Conservation (phyloP, 37 sponge, comb jelly and placozoan genomes). For the Chondrilla cf. caribensis region DNA sequence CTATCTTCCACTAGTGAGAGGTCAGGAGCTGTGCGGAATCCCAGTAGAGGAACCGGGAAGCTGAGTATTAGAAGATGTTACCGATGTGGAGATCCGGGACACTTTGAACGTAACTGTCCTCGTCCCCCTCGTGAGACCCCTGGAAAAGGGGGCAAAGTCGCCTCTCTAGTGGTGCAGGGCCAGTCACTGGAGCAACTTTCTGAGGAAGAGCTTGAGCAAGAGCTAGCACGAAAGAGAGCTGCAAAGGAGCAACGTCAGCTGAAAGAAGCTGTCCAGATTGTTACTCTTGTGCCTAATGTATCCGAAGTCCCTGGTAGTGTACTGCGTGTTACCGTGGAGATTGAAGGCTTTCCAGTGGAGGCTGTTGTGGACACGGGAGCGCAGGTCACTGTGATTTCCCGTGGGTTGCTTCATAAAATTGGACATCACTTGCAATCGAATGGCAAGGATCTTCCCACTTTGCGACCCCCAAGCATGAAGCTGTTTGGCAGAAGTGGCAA, state of each 20-base stretch:
- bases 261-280: not conserved
- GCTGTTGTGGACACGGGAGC: conserved; percentile 25
- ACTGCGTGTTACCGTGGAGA: not conserved
- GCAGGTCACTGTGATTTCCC: conserved; percentile 11
- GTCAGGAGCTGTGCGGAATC: too few relatives aligned
- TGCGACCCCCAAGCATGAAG: conserved; percentile 1
- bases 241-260: not conserved
- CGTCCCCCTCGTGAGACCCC: not conserved
- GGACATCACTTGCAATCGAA: not conserved
- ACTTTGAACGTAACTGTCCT: conserved; percentile 17
- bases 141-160: not conserved
- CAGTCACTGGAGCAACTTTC: not conserved
- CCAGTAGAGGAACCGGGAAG: not conserved
- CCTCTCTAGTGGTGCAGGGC: not conserved
- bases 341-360: conserved; percentile 26
- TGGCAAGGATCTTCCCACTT: not conserved
- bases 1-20: not conserved
- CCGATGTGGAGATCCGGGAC: not conserved
- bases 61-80: not conserved
- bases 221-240: not conserved
- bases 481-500: conserved; percentile 5
- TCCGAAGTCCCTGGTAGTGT: not conserved
- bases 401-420: not conserved
- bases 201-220: not conserved
- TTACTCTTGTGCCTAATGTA: not conserved